These are phyloP conservation scores for Papilio gigon DNA, from an alignment of 2,888 invertebrate species.

Conservation along the genomic window DNA sequence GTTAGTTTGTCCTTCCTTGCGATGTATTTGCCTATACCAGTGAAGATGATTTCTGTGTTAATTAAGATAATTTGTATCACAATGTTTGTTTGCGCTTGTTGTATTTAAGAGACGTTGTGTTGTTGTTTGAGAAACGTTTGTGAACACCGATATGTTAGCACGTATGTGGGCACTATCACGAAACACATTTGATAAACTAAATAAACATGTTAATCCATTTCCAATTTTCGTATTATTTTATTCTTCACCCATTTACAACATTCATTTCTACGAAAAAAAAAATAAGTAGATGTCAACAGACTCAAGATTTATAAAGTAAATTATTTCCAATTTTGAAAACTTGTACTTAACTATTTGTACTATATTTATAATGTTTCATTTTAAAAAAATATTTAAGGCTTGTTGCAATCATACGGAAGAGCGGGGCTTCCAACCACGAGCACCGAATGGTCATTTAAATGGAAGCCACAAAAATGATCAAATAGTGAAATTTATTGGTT, in stretches of 20 bases:
- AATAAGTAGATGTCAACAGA: too few species aligned
- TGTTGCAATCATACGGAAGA: too few species aligned
- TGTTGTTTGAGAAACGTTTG: constrained; percentile 65
- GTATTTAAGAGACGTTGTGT: constrained; percentile 58
- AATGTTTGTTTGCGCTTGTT: constrained; percentile 56
- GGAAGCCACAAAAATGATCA: too few species aligned
- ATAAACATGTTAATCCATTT: constrained; percentile 76
- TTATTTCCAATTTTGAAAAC: too few species aligned
- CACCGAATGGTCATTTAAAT: too few species aligned
- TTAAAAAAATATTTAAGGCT: too few species aligned
- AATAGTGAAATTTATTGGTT: too few species aligned
- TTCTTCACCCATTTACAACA: constrained; percentile 5
- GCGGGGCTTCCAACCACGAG: too few species aligned
- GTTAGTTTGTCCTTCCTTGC: constrained; percentile 34
- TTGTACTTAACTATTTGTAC: too few species aligned
- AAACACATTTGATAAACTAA: constrained; percentile 78
- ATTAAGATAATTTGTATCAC: constrained; percentile 39
- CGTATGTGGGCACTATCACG: constrained; percentile 75
- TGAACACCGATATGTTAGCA: constrained; percentile 74
- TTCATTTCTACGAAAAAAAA: neutral
- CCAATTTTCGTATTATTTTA: constrained; percentile 34
- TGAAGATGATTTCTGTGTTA: constrained; percentile 20
- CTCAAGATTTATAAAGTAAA: too few species aligned
- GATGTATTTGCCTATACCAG: constrained; percentile 34
- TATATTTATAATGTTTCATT: too few species aligned